Base-by-base conservation (phyloP, 2,113 vertebrate species). In the Tyto alba region DNA sequence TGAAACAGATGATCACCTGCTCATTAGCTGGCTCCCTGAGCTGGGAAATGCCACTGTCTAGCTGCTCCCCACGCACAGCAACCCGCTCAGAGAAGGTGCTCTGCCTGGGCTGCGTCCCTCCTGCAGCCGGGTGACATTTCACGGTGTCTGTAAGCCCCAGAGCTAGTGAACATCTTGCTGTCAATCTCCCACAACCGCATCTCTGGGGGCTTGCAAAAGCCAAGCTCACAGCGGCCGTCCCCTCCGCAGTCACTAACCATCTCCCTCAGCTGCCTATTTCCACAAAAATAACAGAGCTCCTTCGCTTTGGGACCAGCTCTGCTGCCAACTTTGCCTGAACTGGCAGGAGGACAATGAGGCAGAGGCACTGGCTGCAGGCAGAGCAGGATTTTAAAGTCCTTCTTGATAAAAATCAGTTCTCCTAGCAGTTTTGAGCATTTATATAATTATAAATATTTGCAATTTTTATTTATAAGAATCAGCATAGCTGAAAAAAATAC, bases 221-320 rank as follows among this genome's bases (percentile, higher is more conserved):
- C 7, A 0, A 27, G 38, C 32, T 59, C 30, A 6, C 41, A 62
- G 71, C 60, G 80, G 43, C 45, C 26, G 1, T 13, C 59, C 68
- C 25, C 48, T 53, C 19, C 5, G 8, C 22, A 27, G n/a, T 10
- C 59, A n/a, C 40, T 15, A 40, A 7, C 36, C 15, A 13, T 2
- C 52, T 36, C 60, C 43, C 13, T 22, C 40, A 25, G 26, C 41
- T 38, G 34, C 34, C 36, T 8, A 6, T 16, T 32, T 20, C 34
- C 64, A 34, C 50, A 38, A 26, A 60, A 32, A 16, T 0, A 45
- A 13, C 57, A 2, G 29, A 83, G 34, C 17, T 55, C 26, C 63
- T 34, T 22, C 0, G 0, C 59, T 47, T 23, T 0, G 6, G 30
- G 38, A 22, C 7, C 52, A 57, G 27, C n/a, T n/a, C 47, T 34